Evolutionary conservation across 1,140 invertebrate genomes (phyloP), one percentile per base, ranked within the genome.

Genomic region (Colletes gigas): DNA sequence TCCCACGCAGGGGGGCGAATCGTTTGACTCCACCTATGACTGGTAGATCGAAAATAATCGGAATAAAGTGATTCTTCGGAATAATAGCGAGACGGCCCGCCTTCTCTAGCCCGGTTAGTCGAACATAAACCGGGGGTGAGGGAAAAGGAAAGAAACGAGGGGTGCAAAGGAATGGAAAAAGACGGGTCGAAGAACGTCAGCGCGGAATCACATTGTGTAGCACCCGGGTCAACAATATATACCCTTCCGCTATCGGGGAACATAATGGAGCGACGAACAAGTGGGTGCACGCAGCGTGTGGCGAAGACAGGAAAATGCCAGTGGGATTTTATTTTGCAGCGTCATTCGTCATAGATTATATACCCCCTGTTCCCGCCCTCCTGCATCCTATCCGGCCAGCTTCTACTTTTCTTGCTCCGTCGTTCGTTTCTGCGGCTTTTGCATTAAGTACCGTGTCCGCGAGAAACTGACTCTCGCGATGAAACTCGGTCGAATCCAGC

Each of bases 151-250:
- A 55, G 50, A 63, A 62, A 52, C 39, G 63, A 15, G 65, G 59
- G 14, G 14, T 3, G 30, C 30, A 14, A 39, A 7, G 60, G 39
- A 14, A 67, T 17, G 69, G 55, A 60, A 19, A 63, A 67, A 62
- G 67, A 62, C 30, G 21, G 21, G 67, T 66, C 50, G 60, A 15
- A 44, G 21, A 19, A 73, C 44, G 79, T 57, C 68, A 68, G 55
- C 59, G 76, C 55, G 50, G 82, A 88, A 88, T 89, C 83, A 81
- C 80, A 89, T 86, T 88, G 87, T 88, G 75, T 71, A 84, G 83
- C 82, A 91, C 89, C 85, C 84, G 84, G 87, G 87, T 90, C 89
- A 90, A 88, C 87, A 77, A 83, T 88, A 90, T 89, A 90, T 73
- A 80, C 67, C 41, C 52, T 66, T 76, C 62, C 50, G 30, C 17